These are phyloP conservation scores for Desmodus rotundus DNA, from an alignment of 2,113 vertebrate species.

Conservation along the genomic window DNA sequence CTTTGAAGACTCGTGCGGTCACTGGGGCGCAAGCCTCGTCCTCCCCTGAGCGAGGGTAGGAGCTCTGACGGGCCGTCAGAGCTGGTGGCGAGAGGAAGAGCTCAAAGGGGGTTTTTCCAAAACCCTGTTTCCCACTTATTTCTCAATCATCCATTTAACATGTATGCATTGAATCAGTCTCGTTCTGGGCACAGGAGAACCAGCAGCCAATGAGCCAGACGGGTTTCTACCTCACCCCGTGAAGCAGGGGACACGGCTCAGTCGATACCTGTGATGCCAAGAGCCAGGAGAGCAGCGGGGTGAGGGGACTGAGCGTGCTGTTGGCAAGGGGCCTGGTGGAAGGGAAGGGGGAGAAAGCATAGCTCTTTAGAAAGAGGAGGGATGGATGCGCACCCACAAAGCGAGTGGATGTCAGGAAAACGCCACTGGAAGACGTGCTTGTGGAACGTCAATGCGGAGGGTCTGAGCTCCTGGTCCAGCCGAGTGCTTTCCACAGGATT, in stretches of 20 bases:
- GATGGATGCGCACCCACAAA: fast-evolving
- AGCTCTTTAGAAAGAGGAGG: background rate
- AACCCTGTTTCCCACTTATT: background rate
- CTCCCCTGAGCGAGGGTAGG: fast-evolving
- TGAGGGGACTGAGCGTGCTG: background rate
- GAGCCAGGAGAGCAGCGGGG: background rate
- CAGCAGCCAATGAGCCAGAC: background rate
- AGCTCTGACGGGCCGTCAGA: fast-evolving
- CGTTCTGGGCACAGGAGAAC: background rate
- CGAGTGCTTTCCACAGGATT: background rate
- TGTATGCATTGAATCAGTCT: background rate
- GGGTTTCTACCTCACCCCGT: too few relatives aligned
- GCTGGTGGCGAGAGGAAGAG: too few relatives aligned
- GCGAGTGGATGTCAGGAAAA: too few relatives aligned
- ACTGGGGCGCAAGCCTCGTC: fast-evolving
- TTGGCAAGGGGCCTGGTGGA: background rate
- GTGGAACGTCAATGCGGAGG: fast-evolving
- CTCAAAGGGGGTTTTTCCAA: background rate
- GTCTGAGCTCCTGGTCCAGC: background rate
- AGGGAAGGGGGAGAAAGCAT: background rate
- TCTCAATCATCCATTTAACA: too few relatives aligned
- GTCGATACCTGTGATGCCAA: too few relatives aligned
- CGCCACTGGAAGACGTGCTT: fast-evolving
- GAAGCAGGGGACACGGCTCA: background rate
- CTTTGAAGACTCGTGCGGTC: fast-evolving